Conservation (phyloP, 2,113 vertebrate species). For the Neogobius melanostomus region DNA sequence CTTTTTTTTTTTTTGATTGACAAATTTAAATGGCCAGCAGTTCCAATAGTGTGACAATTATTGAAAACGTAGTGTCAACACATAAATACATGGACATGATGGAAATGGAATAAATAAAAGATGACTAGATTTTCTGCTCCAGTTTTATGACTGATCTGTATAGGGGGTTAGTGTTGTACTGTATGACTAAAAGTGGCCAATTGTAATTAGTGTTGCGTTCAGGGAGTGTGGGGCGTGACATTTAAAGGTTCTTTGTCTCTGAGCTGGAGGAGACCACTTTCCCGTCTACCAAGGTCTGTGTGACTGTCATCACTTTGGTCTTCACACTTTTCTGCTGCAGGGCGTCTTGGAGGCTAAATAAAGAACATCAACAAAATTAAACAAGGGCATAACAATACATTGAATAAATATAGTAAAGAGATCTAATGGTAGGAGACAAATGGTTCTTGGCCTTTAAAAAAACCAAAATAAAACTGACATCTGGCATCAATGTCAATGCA, state of each 20-base stretch:
- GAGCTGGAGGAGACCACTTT: constrained; percentile 87
- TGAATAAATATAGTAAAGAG: too few species aligned
- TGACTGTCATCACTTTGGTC: constrained; percentile 87
- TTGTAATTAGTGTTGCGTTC: constrained; percentile 41
- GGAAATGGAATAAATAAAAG: constrained; percentile 72
- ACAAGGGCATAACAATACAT: constrained; percentile 4
- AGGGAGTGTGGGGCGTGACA: background rate
- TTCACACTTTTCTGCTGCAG: constrained; percentile 62
- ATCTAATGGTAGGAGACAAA: background rate
- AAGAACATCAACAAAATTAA: background rate
- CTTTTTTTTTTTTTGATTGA: constrained; percentile 3
- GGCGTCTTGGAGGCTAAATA: constrained; percentile 72
- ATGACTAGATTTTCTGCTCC: constrained; percentile 53
- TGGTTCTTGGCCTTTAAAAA: background rate
- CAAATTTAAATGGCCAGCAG: constrained; percentile 26
- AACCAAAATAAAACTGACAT: too few species aligned
- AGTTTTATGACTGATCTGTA: constrained; percentile 30
- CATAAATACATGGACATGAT: constrained; percentile 36
- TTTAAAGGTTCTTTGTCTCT: constrained; percentile 81
- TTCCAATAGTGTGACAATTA: background rate
- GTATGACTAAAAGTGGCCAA: constrained; percentile 11
- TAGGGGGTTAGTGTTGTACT: constrained; percentile 34
- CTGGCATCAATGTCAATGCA: too few species aligned
- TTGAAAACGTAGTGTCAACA: constrained; percentile 28
- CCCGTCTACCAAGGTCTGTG: constrained; percentile 86